Evolutionary conservation across 2,888 invertebrate species (phyloP).

Genomic region (Patella pellucida): DNA sequence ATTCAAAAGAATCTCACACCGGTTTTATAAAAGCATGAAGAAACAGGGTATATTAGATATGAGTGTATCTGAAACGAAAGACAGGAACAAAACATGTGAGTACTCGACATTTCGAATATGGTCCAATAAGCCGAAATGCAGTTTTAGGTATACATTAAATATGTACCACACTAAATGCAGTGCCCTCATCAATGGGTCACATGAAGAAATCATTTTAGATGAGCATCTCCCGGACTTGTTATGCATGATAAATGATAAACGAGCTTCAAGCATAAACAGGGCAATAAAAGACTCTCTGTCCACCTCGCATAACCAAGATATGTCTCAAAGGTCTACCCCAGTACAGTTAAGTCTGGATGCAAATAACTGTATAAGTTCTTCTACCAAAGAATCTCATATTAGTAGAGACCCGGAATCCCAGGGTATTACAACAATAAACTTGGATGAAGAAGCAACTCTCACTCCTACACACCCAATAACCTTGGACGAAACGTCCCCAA

Average conservation of each 20-base stretch:
- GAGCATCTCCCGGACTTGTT: background rate
- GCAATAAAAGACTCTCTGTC: too few relatives aligned
- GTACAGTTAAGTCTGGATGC: too few relatives aligned
- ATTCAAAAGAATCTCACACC: background rate
- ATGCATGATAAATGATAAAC: background rate
- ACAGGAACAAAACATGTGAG: background rate
- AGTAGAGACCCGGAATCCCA: too few relatives aligned
- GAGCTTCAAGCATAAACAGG: background rate
- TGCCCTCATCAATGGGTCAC: background rate
- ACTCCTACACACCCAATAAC: too few relatives aligned
- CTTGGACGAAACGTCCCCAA: too few relatives aligned
- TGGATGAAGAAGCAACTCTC: too few relatives aligned
- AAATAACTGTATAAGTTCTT: too few relatives aligned
- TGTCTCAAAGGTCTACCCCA: too few relatives aligned
- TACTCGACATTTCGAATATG: background rate
- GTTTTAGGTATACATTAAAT: background rate
- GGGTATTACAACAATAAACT: too few relatives aligned
- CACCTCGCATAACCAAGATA: too few relatives aligned
- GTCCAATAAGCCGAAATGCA: too few relatives aligned
- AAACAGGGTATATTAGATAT: background rate
- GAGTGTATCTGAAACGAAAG: background rate
- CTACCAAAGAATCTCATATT: too few relatives aligned
- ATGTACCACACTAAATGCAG: background rate
- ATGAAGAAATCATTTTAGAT: background rate
- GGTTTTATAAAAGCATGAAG: background rate